Base-by-base conservation (phyloP, 2,113 vertebrate genomes). In the Saguinus imperator region DNA sequence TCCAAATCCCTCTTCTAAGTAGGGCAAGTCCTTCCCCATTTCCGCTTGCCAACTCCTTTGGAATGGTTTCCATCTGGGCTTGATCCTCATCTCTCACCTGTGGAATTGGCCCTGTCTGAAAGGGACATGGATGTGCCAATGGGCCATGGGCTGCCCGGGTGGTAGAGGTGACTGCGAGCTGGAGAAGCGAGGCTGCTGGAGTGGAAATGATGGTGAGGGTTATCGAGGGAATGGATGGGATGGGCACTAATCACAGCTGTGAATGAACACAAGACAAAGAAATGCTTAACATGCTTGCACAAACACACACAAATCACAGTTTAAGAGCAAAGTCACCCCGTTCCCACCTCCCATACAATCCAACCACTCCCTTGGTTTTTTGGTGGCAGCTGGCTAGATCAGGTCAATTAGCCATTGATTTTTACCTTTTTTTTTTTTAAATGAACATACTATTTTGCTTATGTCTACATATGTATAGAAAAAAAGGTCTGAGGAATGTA, bases 161-260 rank as follows among this genome's bases (percentile, higher is more conserved):
- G 99, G 98, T 99, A 99, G 98, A 99, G 99, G 98, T 99, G 99
- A 98, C 99, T 99, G 99, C 99, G 99, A 91, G 99, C 99, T 97
- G 99, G 99, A 94, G 99, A 99, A 90, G 99, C 99, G 98, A 99
- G 99, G 99, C 99, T 99, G 99, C 99, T 98, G 98, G 99, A 99
- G 99, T 99, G 99, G 99, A 99, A 99, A 99, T 99, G 99, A 99
- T 99, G 99, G 99, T 99, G 99, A 99, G 99, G 99, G 99, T 99
- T 99, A 99, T 99, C 99, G 96, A 99, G 99, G 98, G 99, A 99
- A 99, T 99, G 99, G 99, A 99, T 99, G 99, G 99, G 99, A 99
- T 99, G 99, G 99, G 99, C 99, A 99, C 99, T 99, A 99, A 99
- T 99, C 99, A 99, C 99, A 97, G 99, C 99, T 99, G 99, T 98